phyloP scores from a whole-genome alignment of 2,888 invertebrate species.

The Trachelus tabidus region DNA sequence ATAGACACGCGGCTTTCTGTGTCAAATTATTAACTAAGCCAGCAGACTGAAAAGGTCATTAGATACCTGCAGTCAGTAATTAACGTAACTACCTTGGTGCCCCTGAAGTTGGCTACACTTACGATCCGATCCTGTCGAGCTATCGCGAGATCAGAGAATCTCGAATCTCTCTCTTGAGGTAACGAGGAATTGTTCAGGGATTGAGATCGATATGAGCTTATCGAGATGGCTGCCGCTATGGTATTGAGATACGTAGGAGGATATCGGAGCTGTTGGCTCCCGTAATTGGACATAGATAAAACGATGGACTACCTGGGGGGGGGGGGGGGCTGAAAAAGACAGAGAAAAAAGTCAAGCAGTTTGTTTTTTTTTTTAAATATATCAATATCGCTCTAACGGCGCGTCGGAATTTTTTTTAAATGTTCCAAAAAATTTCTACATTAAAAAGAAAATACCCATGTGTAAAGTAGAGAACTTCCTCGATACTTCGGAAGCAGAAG shows the following conservation, averaged over 20 bases:
- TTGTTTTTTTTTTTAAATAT: no score
- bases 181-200: not conserved
- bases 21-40: constrained; percentile 36
- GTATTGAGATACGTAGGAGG: not conserved
- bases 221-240: not conserved
- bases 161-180: not conserved
- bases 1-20: not conserved
- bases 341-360: not conserved
- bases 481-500: not conserved
- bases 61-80: constrained; percentile 32
- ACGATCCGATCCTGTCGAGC: not conserved
- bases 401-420: no score
- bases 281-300: not conserved
- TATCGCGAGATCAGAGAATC: not conserved
- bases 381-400: no score
- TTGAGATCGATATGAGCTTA: not conserved
- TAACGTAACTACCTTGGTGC: constrained; percentile 35
- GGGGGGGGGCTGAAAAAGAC: not conserved
- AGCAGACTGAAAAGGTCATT: constrained; percentile 32
- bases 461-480: not conserved
- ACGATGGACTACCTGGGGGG: not conserved
- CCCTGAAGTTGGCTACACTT: not conserved
- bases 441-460: no score
- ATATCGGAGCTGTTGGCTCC: not conserved
- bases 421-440: no score